phyloP scores from a whole-genome alignment of 2,797 vertebrate genomes.

The Cynopterus sphinx region DNA sequence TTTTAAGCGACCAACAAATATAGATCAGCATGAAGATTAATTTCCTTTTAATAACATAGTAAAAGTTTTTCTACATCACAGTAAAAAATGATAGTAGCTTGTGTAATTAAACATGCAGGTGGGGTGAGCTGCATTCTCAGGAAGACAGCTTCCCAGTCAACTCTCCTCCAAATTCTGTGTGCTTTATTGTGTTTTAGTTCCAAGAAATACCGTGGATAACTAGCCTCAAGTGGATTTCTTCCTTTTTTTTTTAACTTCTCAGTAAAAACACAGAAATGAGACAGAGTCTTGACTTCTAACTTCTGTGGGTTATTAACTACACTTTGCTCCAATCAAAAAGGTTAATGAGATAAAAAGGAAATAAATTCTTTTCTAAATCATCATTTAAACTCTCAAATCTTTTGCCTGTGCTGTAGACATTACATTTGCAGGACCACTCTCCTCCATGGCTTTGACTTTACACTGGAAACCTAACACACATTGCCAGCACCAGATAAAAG shows the following conservation, averaged over 20 bases:
- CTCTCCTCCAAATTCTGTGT: neutral
- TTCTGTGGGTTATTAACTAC: neutral
- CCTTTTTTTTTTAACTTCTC: neutral
- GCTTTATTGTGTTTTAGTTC: neutral
- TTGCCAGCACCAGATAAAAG: neutral
- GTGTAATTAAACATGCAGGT: neutral
- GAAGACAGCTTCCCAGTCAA: neutral
- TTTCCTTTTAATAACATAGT: neutral
- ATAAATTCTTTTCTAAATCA: neutral
- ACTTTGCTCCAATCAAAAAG: neutral
- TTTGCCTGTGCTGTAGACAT: neutral
- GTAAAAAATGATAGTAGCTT: neutral
- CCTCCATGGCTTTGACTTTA: neutral
- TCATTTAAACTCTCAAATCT: neutral
- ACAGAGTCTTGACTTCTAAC: neutral
- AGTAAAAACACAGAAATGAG: constrained; percentile 34
- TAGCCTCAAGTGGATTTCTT: neutral
- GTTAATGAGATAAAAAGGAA: neutral
- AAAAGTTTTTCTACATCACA: neutral
- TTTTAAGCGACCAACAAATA: neutral
- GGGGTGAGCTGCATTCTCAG: neutral
- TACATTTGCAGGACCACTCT: neutral
- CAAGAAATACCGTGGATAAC: neutral
- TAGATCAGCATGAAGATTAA: neutral
- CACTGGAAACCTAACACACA: neutral